Conservation (phyloP, 2,888 invertebrate genomes). For the Gastracanthus pulcherrimus region DNA sequence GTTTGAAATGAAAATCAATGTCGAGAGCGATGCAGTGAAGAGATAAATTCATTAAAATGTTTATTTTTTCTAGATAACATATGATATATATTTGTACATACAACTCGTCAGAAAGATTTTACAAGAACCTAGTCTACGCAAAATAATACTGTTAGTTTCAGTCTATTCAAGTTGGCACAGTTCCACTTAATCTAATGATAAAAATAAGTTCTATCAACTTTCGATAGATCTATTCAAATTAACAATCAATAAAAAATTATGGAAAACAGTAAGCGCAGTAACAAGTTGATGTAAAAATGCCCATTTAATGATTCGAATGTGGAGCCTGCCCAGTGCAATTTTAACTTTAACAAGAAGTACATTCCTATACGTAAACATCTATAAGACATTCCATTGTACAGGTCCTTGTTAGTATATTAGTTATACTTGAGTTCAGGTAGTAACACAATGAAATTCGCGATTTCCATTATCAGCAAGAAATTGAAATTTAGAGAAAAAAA, state of each 20-base stretch:
- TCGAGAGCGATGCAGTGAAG: not conserved
- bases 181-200: constrained; percentile 14
- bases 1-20: constrained; percentile 29
- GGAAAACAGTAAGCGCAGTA: not conserved
- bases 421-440: not conserved
- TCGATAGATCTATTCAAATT: not conserved
- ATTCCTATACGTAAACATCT: not conserved
- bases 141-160: constrained; percentile 48
- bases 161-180: constrained; percentile 32
- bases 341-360: constrained; percentile 13
- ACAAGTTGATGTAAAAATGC: constrained; percentile 23
- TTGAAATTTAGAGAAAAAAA: no score
- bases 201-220: constrained; percentile 22
- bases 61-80: constrained; percentile 36
- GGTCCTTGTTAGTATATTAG: not conserved
- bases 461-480: not conserved
- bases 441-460: not conserved
- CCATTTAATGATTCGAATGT: constrained; percentile 62
- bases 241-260: not conserved
- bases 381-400: not conserved
- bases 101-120: constrained; percentile 26
- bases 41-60: not conserved
- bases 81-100: constrained; percentile 34
- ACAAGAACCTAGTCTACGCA: not conserved
- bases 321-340: constrained; percentile 18